These are phyloP conservation scores for Drosophila diplacantha DNA, from an alignment of 2,888 invertebrate species.

Conservation along the genomic window DNA sequence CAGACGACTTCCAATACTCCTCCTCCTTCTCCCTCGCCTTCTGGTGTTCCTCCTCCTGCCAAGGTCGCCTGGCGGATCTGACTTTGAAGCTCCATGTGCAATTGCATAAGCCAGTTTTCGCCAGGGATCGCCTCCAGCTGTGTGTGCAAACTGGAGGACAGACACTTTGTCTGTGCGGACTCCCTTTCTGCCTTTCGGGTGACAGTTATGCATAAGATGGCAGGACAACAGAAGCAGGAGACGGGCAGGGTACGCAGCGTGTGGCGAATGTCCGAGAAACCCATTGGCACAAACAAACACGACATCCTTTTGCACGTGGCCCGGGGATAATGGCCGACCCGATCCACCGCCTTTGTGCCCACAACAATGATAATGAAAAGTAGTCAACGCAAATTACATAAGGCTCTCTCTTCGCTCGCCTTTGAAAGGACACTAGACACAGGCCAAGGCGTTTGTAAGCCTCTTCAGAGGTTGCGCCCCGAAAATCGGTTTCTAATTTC, in stretches of 20 bases:
- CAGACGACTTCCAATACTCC: conserved; percentile 51
- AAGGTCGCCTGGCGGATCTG: conserved; percentile 38
- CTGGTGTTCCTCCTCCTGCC: neutral
- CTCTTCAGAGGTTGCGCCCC: conserved; percentile 71
- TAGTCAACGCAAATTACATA: conserved; percentile 69
- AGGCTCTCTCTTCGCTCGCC: conserved; percentile 34
- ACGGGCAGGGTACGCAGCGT: conserved; percentile 52
- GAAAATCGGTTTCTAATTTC: neutral
- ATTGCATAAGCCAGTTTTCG: conserved; percentile 34
- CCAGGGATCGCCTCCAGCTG: conserved; percentile 31
- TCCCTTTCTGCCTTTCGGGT: neutral
- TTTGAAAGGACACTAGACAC: conserved; percentile 16
- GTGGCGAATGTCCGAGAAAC: conserved; percentile 67
- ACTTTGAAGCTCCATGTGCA: conserved; percentile 37
- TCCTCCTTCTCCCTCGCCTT: neutral
- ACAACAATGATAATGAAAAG: conserved; percentile 59
- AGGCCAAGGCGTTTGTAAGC: conserved; percentile 63
- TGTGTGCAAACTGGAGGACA: conserved; percentile 6
- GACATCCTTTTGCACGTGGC: conserved; percentile 63
- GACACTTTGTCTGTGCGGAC: conserved; percentile 6
- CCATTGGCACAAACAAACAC: conserved; percentile 51
- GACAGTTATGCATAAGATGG: conserved; percentile 64
- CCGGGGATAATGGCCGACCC: conserved; percentile 27
- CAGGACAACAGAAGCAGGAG: conserved; percentile 47
- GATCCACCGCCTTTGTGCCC: conserved; percentile 22